These are phyloP conservation scores for Anarsia innoxiella DNA, from an alignment of 2,888 invertebrate genomes.

Conservation along the genomic window DNA sequence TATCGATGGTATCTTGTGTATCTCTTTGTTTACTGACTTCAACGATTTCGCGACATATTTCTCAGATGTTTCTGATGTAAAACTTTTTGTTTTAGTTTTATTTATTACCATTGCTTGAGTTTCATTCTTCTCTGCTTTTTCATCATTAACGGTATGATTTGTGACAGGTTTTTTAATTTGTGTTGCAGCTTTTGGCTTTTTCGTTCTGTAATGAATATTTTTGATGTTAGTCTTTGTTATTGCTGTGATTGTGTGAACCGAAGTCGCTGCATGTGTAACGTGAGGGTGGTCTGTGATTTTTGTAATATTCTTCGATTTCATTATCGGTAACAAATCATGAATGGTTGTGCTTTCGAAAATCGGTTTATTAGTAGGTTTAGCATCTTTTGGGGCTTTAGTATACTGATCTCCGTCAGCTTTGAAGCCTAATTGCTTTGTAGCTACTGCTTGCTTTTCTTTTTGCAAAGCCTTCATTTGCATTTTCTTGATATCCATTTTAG, in stretches of 20 bases:
- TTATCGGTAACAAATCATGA: too few species aligned
- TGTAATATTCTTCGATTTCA: background rate
- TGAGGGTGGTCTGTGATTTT: constrained; percentile 4
- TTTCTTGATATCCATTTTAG: too few species aligned
- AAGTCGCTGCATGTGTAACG: constrained; percentile 23
- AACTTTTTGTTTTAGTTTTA: constrained; percentile 43
- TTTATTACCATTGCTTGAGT: constrained; percentile 30
- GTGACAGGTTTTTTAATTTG: constrained; percentile 54
- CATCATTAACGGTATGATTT: constrained; percentile 25
- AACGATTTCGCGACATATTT: constrained; percentile 44
- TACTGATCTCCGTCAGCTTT: background rate
- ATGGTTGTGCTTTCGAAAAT: too few species aligned
- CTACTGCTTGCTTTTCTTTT: too few species aligned
- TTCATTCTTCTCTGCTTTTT: constrained; percentile 28
- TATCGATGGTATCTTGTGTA: constrained; percentile 61
- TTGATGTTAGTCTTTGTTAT: constrained; percentile 62
- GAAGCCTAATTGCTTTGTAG: too few species aligned
- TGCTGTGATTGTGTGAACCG: constrained; percentile 46
- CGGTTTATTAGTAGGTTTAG: background rate
- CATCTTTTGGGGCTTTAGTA: background rate
- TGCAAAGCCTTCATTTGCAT: too few species aligned
- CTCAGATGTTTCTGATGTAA: constrained; percentile 22
- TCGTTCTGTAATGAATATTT: constrained; percentile 56
- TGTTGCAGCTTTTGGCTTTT: constrained; percentile 53
- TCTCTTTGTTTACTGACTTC: constrained; percentile 70